phyloP scores from a whole-genome alignment of 2,888 invertebrate genomes.

The Drosophila suboccidentalis region DNA sequence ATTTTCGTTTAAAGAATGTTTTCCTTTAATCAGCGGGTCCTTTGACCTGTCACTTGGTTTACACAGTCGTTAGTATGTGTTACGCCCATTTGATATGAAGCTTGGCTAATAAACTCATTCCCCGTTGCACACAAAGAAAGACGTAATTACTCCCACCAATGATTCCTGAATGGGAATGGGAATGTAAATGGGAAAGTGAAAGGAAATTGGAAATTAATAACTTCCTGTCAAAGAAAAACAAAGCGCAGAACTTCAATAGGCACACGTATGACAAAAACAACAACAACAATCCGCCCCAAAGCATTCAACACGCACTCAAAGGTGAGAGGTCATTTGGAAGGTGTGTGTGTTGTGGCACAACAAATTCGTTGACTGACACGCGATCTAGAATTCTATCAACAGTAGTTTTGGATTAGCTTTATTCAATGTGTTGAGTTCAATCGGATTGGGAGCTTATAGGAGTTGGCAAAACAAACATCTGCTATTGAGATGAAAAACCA shows the following conservation, averaged over 20 bases:
- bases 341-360: constrained; percentile 10
- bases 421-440: neutral
- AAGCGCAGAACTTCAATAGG: constrained; percentile 65
- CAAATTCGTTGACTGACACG: constrained; percentile 33
- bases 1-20: neutral
- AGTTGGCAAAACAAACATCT: constrained; percentile 54
- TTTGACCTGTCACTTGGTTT: neutral
- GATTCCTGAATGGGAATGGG: constrained; percentile 34
- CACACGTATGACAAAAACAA: constrained; percentile 40
- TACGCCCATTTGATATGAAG: constrained; percentile 14
- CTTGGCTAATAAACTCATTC: constrained; percentile 36
- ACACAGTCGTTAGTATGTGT: neutral
- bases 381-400: constrained; percentile 22
- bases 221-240: constrained; percentile 64
- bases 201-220: constrained; percentile 72
- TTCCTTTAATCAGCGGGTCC: neutral
- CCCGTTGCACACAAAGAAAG: neutral
- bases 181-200: neutral
- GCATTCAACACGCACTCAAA: constrained; percentile 39
- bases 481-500: constrained; percentile 58
- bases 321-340: constrained; percentile 23
- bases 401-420: constrained; percentile 1
- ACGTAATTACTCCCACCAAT: constrained; percentile 36
- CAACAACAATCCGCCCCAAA: constrained; percentile 32
- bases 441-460: neutral